Evolutionary conservation across 1,140 invertebrate genomes (phyloP), one percentile per base, ranked within the genome.

Genomic region (Cydia pomonella): DNA sequence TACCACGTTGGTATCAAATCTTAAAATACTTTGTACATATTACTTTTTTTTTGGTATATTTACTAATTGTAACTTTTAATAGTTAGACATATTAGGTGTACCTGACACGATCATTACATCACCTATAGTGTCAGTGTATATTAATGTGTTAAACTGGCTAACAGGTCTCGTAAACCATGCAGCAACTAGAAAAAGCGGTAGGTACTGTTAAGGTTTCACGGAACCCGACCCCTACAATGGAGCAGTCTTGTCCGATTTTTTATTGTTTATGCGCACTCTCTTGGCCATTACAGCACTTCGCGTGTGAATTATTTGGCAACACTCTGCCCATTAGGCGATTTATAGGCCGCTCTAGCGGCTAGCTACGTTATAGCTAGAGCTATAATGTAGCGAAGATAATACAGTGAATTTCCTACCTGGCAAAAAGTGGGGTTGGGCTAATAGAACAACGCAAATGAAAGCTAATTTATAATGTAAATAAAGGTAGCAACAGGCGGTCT

Each of bases 261-360:
- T 87, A 89, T 88, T 88, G 87, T 89, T 87, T 87, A 87, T 84
- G 79, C 78, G 71, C 84, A 18, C 77, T 72, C 76, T 77, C 72
- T 74, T 74, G 75, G 75, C 85, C 85, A 84, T 84, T 80, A 83
- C 76, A 77, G 77, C 75, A 80, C 83, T 89, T 84, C 83, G 77
- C 72, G 79, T 79, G 84, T 89, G 87, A 89, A 85, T 88, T 89
- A 89, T 89, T 87, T 82, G 83, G 79, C 80, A 86, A 85, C 79
- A 85, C 80, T 75, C 78, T 79, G 75, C 77, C 80, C 81, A 83
- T 82, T 84, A 84, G 77, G 53, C 76, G 80, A 84, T 84, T 85
- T 82, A 86, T 84, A 59, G n/a, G 18, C 50, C 38, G 27, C 50
- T 53, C n/a, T 59, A 73, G 50, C 25, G 72, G 50, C 50, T 50